Conservation (phyloP, 2,888 invertebrate species). For the Ptycholaimellus sp. region DNA sequence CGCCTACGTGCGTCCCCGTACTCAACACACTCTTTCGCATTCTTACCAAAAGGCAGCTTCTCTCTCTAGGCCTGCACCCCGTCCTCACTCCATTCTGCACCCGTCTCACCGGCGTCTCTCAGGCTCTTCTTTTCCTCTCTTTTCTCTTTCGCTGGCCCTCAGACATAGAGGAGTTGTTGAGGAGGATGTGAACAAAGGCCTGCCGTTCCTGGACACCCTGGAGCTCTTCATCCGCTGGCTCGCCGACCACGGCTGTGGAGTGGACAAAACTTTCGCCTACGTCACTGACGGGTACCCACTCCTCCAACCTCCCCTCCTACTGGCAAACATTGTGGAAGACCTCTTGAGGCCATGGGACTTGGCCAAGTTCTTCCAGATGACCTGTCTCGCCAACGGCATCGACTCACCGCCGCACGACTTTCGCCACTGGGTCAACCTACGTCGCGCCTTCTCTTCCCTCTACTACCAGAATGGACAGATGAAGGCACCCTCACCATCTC, state of each 20-base stretch:
- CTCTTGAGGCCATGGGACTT: constrained; percentile 35
- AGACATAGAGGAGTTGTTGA: constrained; percentile 21
- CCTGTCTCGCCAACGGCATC: constrained; percentile 25
- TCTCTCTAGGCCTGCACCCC: too few species aligned
- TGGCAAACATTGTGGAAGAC: too few species aligned
- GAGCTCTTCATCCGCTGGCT: constrained; percentile 27
- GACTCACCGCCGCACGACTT: constrained; percentile 16
- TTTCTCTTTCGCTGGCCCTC: too few species aligned
- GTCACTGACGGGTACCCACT: constrained; percentile 37
- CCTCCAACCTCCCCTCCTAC: too few species aligned
- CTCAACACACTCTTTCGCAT: too few species aligned
- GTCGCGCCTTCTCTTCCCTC: constrained; percentile 12
- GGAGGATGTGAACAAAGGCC: constrained; percentile 33
- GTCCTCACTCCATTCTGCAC: constrained; percentile 34
- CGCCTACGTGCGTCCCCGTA: constrained; percentile 31
- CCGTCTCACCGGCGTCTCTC: constrained; percentile 29
- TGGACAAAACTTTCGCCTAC: too few species aligned
- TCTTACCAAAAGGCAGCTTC: too few species aligned
- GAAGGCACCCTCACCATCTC: too few species aligned
- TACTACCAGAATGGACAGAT: too few species aligned
- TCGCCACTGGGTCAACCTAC: constrained; percentile 35
- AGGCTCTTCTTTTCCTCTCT: neutral
- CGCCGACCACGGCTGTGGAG: constrained; percentile 21
- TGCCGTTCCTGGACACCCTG: constrained; percentile 32
- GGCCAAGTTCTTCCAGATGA: constrained; percentile 35